Base-by-base conservation (phyloP, 2,888 invertebrate species). In the Spodoptera picta region DNA sequence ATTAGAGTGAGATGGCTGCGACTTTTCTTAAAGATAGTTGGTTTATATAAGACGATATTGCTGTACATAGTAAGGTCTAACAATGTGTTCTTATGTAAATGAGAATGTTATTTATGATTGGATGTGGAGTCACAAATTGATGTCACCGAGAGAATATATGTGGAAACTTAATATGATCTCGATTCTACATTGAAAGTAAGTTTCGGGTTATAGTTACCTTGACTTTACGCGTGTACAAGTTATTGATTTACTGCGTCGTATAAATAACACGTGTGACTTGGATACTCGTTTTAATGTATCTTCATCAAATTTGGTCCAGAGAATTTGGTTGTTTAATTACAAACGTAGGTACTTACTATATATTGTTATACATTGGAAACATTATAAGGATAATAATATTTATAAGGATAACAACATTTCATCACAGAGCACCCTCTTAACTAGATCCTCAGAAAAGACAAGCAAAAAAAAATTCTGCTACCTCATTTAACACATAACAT, bases 21-120 rank as follows among this genome's bases (percentile, higher is more conserved):
- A 88, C 82, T 92, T 93, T 93, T 94, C 94, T 94, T 93, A 84
- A 92, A 92, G 92, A 94, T 93, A 93, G 93, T 93, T 92, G 84
- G 83, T 82, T 88, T 91, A 91, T 88, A 83, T 90, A 87, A 89
- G 84, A 88, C 86, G 90, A 91, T 90, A 89, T 86, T 89, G 90
- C 89, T 78, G 83, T 91, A 92, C 85, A 92, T 92, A 92, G 81
- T 84, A 85, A 81, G 79, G 78, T 85, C 83, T 88, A 88, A 90
- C 91, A 90, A 90, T 89, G 89, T 88, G 86, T 87, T 84, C 84
- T 87, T 92, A 93, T 93, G 93, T 92, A 93, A 92, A 93, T 93
- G 86, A 90, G 90, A 83, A 70, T 77, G 89, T 90, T 94, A 93
- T 93, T 93, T 93, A 93, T 87, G 87, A 87, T 85, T 84, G 82